Evolutionary conservation across 2,113 vertebrate species (phyloP).

Genomic region (Sialia sialis): DNA sequence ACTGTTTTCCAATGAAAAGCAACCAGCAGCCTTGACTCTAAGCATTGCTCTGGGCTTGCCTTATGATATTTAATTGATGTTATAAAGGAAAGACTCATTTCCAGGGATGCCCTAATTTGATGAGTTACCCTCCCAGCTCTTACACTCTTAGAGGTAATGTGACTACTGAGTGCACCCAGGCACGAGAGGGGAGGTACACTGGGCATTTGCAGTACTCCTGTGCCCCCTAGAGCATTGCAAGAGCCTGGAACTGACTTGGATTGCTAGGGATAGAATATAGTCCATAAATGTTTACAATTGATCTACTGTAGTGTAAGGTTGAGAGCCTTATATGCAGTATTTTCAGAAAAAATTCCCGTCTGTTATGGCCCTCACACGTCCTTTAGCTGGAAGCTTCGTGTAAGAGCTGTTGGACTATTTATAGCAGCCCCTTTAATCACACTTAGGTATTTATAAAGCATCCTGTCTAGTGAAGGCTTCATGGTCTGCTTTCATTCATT

Average conservation of each 20-base stretch:
- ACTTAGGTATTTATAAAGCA: conserved; percentile 25
- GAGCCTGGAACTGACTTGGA: background rate
- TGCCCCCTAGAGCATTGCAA: conserved; percentile 21
- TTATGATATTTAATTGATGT: background rate
- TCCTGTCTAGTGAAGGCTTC: background rate
- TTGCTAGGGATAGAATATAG: background rate
- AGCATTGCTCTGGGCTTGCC: background rate
- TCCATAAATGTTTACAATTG: background rate
- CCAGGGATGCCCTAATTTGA: background rate
- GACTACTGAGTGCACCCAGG: background rate
- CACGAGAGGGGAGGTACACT: background rate
- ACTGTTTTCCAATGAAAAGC: background rate
- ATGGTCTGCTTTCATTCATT: conserved; percentile 1
- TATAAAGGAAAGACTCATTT: background rate
- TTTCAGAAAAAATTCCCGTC: background rate
- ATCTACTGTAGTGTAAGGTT: background rate
- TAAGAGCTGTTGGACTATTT: conserved; percentile 46
- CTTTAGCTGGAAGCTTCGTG: background rate
- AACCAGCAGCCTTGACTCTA: background rate
- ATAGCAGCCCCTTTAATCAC: conserved; percentile 18
- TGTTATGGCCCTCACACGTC: background rate
- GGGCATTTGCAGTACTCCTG: background rate
- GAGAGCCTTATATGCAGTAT: background rate
- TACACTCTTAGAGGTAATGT: background rate
- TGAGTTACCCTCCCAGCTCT: background rate